Conservation (phyloP, 1,140 invertebrate genomes). For the Polyergus mexicanus region DNA sequence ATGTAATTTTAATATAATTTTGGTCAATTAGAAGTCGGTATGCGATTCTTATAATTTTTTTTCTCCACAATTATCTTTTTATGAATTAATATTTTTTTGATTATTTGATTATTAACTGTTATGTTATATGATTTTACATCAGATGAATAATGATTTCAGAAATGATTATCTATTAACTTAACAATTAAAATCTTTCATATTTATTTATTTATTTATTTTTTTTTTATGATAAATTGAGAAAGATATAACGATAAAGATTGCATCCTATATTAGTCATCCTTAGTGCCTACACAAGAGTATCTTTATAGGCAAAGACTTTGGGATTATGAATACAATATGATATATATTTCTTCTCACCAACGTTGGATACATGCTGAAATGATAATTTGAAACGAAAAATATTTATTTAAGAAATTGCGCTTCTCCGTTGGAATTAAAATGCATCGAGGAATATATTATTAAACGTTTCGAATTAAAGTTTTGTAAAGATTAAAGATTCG, state of each 20-base stretch:
- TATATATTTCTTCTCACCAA: constrained; percentile 28
- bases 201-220: background rate
- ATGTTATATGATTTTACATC: background rate
- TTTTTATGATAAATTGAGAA: background rate
- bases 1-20: background rate
- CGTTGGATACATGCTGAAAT: background rate
- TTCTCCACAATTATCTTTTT: background rate
- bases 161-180: constrained; percentile 8
- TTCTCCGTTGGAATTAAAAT: background rate
- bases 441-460: constrained; percentile 23
- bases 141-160: background rate
- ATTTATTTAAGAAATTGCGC: constrained; percentile 15
- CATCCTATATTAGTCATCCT: background rate
- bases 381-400: constrained; percentile 30
- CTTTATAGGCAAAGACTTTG: background rate
- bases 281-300: background rate
- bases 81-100: background rate
- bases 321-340: background rate
- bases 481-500: constrained; percentile 56
- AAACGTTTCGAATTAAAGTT: constrained; percentile 62
- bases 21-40: background rate
- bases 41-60: background rate
- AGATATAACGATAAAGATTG: background rate
- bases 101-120: constrained; percentile 4
- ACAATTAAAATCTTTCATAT: background rate